Evolutionary conservation across 2,797 vertebrate genomes (phyloP), one percentile per base, ranked within the genome.

Genomic region (Pseudocheirus occidentalis): DNA sequence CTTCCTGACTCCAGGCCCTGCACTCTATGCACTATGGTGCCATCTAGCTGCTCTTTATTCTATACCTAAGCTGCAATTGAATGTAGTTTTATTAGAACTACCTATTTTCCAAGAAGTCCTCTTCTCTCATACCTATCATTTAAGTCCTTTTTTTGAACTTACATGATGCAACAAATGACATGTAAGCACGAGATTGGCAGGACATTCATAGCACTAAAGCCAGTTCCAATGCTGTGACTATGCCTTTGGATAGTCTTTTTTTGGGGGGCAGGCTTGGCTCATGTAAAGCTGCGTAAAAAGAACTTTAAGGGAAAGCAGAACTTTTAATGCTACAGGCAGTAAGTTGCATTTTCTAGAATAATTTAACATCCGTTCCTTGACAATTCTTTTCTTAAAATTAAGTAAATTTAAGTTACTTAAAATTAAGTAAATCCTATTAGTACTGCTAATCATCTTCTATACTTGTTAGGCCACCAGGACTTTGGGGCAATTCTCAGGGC

Each of bases 401-500:
- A 55, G 55, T 55, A 55, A 55, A 55, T 55, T 52, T 52, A 52
- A 52, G 52, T 52, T 52, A 52, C 95, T 94, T 90, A 56, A 94
- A 95, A 56, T 31, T 59, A 95, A 95, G 16, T 93, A 87, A 90
- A 46, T 27, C 91, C 54, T 62, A 93, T 90, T 92, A 81, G 93
- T 90, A 59, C 55, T 52, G 50, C 89, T 54, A 90, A 90, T 50
- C 27, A 27, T 59, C 31, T 55, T 18, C 57, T 58, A 94, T 53
- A 52, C 29, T 93, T 53, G 31, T 58, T 0, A 28, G 90, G 93
- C 34, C 21, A 50, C 46, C 34, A 29, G 73, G 40, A 93, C 91
- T 93, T 40, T 92, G 95, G 90, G n/a, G 54, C 12, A 55, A 34
- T 94, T 95, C 87, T 90, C 91, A 97, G 98, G 96, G 27, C 90